Base-by-base conservation (phyloP, 2,113 vertebrate species). In the Poeciliopsis occidentalis region DNA sequence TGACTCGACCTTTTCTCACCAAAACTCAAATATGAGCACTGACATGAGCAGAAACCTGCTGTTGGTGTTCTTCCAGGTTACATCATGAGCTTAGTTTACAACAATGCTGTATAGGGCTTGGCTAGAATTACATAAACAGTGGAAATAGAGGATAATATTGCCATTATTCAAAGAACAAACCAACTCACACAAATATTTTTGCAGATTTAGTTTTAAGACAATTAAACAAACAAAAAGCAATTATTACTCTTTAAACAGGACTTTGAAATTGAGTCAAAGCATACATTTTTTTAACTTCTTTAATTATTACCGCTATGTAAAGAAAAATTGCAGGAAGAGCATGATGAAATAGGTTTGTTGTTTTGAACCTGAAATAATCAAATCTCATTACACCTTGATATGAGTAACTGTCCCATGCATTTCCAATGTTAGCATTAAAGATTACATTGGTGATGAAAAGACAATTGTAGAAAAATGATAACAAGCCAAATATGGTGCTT, bases 1-100 rank as follows among this genome's bases (percentile, higher is more conserved):
- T 24, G 51, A 57, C 57, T 82, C 61, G 57, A 39, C 61, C 24
- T 74, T 69, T 66, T 1, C 64, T 30, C 29, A 11, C 19, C 8
- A 12, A 1, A 69, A 51, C 22, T 24, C 34, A 39, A 74, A 60
- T 64, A 75, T 31, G 22, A 76, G 67, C 51, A 22, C 32, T 11
- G 39, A 51, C 32, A 17, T 8, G 19, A 15, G 0, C n/a, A 54
- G 26, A 60, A 68, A 62, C 57, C 73, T 31, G 57, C 64, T 66
- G 60, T 1, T 47, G 13, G 17, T 19, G 29, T 63, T 63, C 54
- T 57, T 57, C 22, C 24, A 57, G 51, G 51, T 57, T 57, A 57
- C 17, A 57, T 57, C 51, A 57, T 17, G 17, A 22, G 51, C 24
- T 57, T 57, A 11, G 8, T n/a, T 6, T 57, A n/a, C 51, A 57